Conservation (phyloP, 1,140 invertebrate species). For the Drosophila seguyi region DNA sequence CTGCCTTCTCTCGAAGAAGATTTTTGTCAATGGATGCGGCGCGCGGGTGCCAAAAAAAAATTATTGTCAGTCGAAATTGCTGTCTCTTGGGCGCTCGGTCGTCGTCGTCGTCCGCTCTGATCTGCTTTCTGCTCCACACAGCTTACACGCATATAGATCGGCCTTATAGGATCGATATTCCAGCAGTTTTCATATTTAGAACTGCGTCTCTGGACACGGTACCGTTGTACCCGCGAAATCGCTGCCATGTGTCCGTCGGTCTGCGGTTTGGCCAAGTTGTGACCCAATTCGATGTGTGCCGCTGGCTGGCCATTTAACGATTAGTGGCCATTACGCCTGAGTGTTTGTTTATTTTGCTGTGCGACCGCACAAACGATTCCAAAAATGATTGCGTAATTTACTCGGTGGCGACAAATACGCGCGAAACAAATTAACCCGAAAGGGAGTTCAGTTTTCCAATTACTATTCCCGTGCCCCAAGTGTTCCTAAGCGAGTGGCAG, state of each 20-base stretch:
- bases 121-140: slow-evolving; percentile 26
- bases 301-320: slow-evolving; percentile 49
- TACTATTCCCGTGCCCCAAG: slow-evolving; percentile 5
- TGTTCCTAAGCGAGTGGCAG: slow-evolving; percentile 9
- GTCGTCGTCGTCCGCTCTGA: slow-evolving; percentile 34
- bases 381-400: slow-evolving; percentile 77
- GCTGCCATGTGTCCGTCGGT: slow-evolving; percentile 44
- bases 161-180: slow-evolving; percentile 11
- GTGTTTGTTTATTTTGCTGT: slow-evolving; percentile 72
- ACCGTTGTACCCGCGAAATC: slow-evolving; percentile 9
- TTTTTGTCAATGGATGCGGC: slow-evolving; percentile 64
- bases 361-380: slow-evolving; percentile 33
- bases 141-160: slow-evolving; percentile 6
- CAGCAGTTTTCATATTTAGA: slow-evolving; percentile 6
- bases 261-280: slow-evolving; percentile 8
- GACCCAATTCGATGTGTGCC: slow-evolving; percentile 33
- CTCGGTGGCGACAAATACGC: slow-evolving; percentile 27
- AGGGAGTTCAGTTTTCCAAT: not conserved
- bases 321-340: slow-evolving; percentile 55
- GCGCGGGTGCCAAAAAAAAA: slow-evolving; percentile 80
- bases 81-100: slow-evolving; percentile 77
- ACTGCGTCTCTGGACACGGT: not conserved
- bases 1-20: slow-evolving; percentile 18
- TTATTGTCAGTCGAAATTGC: slow-evolving; percentile 78
- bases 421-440: slow-evolving; percentile 3